phyloP scores from a whole-genome alignment of 2,797 vertebrate species.

The Eleutherodactylus coqui region DNA sequence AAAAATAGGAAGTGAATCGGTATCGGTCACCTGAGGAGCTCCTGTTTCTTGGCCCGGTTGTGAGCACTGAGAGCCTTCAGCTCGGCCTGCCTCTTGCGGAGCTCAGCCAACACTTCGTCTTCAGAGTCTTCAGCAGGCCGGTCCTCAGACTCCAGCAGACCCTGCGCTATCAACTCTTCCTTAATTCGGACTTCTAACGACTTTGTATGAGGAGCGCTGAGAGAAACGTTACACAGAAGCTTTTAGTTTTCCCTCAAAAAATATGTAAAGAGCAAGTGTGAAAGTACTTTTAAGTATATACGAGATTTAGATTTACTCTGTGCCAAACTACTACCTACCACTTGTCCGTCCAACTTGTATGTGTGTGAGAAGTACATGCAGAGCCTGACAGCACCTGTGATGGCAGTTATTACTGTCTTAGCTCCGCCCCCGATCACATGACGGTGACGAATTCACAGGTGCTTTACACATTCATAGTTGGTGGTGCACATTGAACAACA shows the following conservation, averaged over 20 bases:
- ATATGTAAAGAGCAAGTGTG: not conserved
- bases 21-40: conserved; percentile 85
- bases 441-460: too few relatives aligned
- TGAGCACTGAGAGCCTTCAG: conserved; percentile 92
- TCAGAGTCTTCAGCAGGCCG: conserved; percentile 91
- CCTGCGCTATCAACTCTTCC: conserved; percentile 96
- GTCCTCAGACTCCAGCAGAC: conserved; percentile 93
- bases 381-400: too few relatives aligned
- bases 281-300: too few relatives aligned
- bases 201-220: conserved; percentile 94
- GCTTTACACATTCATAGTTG: too few relatives aligned
- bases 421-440: too few relatives aligned
- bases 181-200: conserved; percentile 95
- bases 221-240: not conserved
- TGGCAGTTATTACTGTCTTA: too few relatives aligned
- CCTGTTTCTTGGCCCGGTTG: conserved; percentile 92
- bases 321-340: too few relatives aligned
- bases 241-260: not conserved
- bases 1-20: not conserved
- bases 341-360: too few relatives aligned
- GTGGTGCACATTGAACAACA: too few relatives aligned
- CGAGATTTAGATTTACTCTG: too few relatives aligned
- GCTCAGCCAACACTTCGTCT: conserved; percentile 92
- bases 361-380: too few relatives aligned
- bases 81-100: conserved; percentile 94